A percentile compares a stretch with the other conserved stretches of the same genome.
These are phyloP conservation scores for Nebria salina DNA, from an alignment of 2,888 invertebrate species.

Conservation along the genomic window DNA sequence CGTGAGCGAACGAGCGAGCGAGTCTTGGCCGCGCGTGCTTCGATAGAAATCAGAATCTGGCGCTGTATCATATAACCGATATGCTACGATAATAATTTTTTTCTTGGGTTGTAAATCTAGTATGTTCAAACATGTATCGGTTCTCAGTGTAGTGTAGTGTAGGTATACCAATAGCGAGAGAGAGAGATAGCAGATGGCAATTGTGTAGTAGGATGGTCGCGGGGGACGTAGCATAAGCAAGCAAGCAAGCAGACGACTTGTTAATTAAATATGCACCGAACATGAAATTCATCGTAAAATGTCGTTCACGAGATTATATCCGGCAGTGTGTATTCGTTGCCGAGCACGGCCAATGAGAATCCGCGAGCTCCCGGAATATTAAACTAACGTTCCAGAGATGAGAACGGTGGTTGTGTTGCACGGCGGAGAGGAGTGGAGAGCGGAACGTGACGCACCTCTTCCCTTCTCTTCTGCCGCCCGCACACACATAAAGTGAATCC, in stretches of 20 bases:
- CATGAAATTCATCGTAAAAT: slow-evolving; percentile 60
- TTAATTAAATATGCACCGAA: slow-evolving; percentile 62
- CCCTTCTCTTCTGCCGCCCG: slow-evolving; percentile 27
- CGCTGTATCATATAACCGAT: slow-evolving; percentile 48
- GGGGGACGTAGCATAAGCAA: slow-evolving; percentile 36
- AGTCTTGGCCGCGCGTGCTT: slow-evolving; percentile 44
- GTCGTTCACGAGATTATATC: slow-evolving; percentile 59
- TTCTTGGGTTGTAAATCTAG: neutral
- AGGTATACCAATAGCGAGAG: neutral
- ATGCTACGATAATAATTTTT: slow-evolving; percentile 27
- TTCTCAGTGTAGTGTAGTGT: no score
- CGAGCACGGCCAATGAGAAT: slow-evolving; percentile 50
- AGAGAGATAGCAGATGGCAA: neutral
- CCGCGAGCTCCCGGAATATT: slow-evolving; percentile 56
- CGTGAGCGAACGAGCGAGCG: slow-evolving; percentile 36
- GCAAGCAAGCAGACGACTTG: slow-evolving; percentile 51
- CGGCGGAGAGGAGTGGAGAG: slow-evolving; percentile 51
- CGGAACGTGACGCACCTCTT: slow-evolving; percentile 6
- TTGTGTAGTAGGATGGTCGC: slow-evolving; percentile 20
- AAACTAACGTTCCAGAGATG: slow-evolving; percentile 51
- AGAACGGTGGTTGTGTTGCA: slow-evolving; percentile 51
- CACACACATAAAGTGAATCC: slow-evolving; percentile 63
- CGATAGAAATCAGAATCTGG: slow-evolving; percentile 58
- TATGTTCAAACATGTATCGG: no score
- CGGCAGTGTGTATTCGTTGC: slow-evolving; percentile 51